Percentiles rank a stretch among this genome's conserved stretches.
These are phyloP conservation scores for Hartigia nigra DNA, from an alignment of 2,888 invertebrate genomes.

Conservation along the genomic window DNA sequence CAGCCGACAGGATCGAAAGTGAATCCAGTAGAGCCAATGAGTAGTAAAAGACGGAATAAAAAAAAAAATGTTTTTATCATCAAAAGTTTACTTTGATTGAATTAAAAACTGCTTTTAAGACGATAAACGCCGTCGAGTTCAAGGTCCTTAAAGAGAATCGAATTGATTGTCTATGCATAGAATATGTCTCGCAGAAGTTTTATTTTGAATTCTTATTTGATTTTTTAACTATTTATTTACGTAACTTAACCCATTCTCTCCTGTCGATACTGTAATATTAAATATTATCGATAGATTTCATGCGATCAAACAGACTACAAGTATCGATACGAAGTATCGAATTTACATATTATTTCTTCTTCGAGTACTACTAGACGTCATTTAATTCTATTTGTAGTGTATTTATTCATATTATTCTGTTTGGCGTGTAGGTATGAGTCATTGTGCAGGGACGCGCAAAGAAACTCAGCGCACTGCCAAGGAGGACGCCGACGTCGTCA, in stretches of 20 bases:
- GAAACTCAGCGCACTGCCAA: conserved; percentile 67
- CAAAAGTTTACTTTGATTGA: too few relatives aligned
- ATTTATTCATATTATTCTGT: not conserved
- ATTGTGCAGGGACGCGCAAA: conserved; percentile 75
- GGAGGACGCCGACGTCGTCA: conserved; percentile 77
- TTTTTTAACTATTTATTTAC: not conserved
- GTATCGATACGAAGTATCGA: not conserved
- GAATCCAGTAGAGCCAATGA: not conserved
- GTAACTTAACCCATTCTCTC: not conserved
- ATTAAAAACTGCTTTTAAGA: not conserved
- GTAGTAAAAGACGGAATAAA: not conserved
- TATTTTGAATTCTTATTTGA: not conserved
- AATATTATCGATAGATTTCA: not conserved
- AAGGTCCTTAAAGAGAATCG: not conserved
- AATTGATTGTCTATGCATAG: not conserved
- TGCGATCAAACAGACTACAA: not conserved
- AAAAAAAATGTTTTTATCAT: too few relatives aligned
- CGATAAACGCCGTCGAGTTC: not conserved
- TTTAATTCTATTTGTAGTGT: not conserved
- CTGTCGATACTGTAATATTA: too few relatives aligned
- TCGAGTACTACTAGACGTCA: not conserved
- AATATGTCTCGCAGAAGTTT: not conserved
- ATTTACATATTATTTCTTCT: not conserved
- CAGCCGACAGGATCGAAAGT: not conserved
- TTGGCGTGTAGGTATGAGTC: conserved; percentile 71